These are phyloP conservation scores for Gnatocerus cornutus DNA, from an alignment of 2,888 invertebrate species.

Conservation along the genomic window DNA sequence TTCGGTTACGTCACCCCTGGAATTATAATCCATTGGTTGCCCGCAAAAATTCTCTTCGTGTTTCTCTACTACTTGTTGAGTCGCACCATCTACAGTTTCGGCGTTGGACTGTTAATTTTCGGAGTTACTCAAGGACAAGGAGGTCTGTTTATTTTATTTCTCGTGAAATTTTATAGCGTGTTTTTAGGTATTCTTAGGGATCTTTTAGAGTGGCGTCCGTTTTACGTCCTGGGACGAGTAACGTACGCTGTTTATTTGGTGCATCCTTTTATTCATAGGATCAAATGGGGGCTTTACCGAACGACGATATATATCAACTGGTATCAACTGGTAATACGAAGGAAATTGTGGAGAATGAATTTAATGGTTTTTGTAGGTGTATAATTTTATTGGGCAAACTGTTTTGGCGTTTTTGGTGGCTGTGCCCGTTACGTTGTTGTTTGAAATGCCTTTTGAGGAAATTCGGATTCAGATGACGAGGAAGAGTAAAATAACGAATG, in stretches of 20 bases:
- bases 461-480: neutral
- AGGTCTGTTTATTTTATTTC: conserved; percentile 4
- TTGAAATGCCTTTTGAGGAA: conserved; percentile 5
- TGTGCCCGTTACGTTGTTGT: neutral
- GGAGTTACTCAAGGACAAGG: conserved; percentile 20
- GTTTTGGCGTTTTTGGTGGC: neutral
- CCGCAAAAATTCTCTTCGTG: too few relatives aligned
- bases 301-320: neutral
- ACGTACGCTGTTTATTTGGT: conserved; percentile 17
- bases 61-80: conserved; percentile 7
- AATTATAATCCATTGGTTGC: neutral
- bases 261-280: neutral
- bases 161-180: neutral
- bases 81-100: conserved; percentile 48
- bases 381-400: too few relatives aligned
- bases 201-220: conserved; percentile 10
- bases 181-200: conserved; percentile 12
- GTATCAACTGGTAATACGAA: conserved; percentile 1
- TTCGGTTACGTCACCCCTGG: conserved; percentile 1
- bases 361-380: too few relatives aligned
- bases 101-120: conserved; percentile 43
- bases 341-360: neutral
- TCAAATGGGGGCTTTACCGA: conserved; percentile 4
- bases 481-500: too few relatives aligned
- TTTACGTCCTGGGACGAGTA: conserved; percentile 14